Conservation (phyloP, 2,113 vertebrate genomes). For the Daboia siamensis region DNA sequence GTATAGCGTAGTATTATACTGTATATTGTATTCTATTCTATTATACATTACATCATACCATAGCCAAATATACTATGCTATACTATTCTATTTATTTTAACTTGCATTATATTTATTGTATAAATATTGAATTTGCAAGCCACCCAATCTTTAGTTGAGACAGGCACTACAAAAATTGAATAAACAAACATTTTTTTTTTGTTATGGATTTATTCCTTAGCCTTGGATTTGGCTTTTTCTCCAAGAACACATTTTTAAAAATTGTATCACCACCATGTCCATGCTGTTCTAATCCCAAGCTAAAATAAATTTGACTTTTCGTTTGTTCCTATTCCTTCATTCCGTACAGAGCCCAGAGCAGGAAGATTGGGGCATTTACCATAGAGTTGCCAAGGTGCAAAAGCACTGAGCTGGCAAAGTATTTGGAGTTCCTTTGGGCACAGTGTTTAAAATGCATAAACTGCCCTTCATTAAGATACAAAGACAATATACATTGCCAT, state of each 20-base stretch:
- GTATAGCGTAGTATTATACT: background rate
- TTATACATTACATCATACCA: background rate
- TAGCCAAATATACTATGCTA: background rate
- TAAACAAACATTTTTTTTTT: background rate
- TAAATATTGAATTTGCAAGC: too few species aligned
- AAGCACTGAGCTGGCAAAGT: background rate
- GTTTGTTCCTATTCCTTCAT: background rate
- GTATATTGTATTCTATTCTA: too few species aligned
- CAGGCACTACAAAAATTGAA: too few species aligned
- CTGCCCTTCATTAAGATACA: background rate
- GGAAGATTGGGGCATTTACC: background rate
- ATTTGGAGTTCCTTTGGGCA: background rate
- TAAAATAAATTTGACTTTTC: background rate
- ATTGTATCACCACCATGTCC: background rate
- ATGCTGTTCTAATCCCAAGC: background rate
- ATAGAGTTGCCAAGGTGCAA: background rate
- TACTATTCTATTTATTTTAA: background rate
- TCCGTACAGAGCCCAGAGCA: background rate
- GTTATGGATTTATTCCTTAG: background rate
- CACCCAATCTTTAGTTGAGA: too few species aligned
- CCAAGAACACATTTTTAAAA: background rate
- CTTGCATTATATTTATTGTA: too few species aligned
- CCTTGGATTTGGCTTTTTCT: background rate
- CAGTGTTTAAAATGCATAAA: background rate
- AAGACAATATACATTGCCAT: background rate